Base-by-base conservation (phyloP, 2,113 vertebrate species). In the Micronycteris hirsuta region DNA sequence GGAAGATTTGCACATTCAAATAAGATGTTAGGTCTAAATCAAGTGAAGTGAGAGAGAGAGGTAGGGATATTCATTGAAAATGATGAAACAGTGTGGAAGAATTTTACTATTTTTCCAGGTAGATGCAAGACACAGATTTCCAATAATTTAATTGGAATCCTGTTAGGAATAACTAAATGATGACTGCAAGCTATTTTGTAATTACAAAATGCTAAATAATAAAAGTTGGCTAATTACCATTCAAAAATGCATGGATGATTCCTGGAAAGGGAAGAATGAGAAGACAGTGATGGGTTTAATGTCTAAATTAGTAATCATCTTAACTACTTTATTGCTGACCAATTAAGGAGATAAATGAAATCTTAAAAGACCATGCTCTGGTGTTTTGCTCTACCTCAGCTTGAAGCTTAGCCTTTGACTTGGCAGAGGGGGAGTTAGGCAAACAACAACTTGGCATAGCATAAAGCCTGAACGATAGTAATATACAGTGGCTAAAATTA, bases 191-290 rank as follows among this genome's bases (percentile, higher is more conserved):
- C n/a, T 95, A 74, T 82, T 83, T 74, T 95, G 76, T 94, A 61
- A 97, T 95, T 89, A 96, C 28, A 31, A 80, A 90, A 28, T 73
- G 73, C 54, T 96, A 96, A 97, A 94, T 89, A 94, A 97, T 86
- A 95, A 91, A 86, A 77, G 41, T 89, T 94, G 78, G 16, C 78
- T 93, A 93, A 87, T 96, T 91, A 89, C 76, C 52, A 84, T 86
- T 95, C 56, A 94, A 97, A 96, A 93, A 78, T 96, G 68, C 20
- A 47, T 31, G 65, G 26, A 33, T 87, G 67, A 85, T 73, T 94
- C 61, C 47, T 70, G 24, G 54, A 80, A 94, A 92, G 68, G 4
- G 54, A 95, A 94, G 67, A 94, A 47, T 73, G 61, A 87, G 41
- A 84, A 16, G 76, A 33, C 68, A 73, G 17, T 16, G 43, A 84